Evolutionary conservation across 2,888 invertebrate species (phyloP).

Genomic region (Eurois occulta): DNA sequence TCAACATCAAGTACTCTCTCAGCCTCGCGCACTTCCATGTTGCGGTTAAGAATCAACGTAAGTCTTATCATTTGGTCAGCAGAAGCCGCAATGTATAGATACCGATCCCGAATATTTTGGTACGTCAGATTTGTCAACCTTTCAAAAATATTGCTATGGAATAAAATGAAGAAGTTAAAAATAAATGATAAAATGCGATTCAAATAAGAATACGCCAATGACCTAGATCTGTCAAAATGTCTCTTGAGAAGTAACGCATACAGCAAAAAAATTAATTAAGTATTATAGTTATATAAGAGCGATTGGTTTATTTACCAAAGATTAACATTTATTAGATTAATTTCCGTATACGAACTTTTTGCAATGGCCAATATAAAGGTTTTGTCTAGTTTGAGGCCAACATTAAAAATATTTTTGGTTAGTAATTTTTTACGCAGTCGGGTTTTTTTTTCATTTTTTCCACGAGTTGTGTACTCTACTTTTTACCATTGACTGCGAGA

Average conservation of each 20-base stretch:
- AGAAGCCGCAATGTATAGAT: not conserved
- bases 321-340: too few species aligned
- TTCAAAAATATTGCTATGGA: not conserved
- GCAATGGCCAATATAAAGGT: too few species aligned
- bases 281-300: not conserved
- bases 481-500: too few species aligned
- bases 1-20: conserved; percentile 79
- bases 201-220: not conserved
- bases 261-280: not conserved
- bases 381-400: not conserved
- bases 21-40: conserved; percentile 80
- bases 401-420: not conserved
- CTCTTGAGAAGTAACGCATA: too few species aligned
- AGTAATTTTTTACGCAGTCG: too few species aligned
- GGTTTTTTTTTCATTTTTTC: too few species aligned
- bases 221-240: not conserved
- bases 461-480: too few species aligned
- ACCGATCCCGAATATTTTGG: not conserved
- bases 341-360: too few species aligned
- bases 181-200: not conserved
- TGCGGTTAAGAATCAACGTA: conserved; percentile 71
- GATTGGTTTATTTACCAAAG: too few species aligned
- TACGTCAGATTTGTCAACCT: not conserved
- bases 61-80: conserved; percentile 29
- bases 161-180: not conserved